These are phyloP conservation scores for Cherax quadricarinatus DNA, from an alignment of 1,140 invertebrate species.

Conservation along the genomic window DNA sequence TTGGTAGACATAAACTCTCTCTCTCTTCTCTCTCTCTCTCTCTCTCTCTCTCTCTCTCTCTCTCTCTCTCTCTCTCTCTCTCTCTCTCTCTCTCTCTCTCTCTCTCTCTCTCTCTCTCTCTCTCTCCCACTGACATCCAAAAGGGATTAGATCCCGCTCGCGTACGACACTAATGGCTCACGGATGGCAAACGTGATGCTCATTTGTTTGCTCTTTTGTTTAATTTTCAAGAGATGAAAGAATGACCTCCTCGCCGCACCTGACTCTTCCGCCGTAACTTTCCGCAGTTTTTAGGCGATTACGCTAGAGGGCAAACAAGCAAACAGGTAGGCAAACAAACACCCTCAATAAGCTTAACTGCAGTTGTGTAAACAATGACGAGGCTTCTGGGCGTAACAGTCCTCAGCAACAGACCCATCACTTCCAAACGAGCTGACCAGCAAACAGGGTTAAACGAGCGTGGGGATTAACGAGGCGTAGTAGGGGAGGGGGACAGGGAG, in stretches of 20 bases:
- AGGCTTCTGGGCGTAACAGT: neutral
- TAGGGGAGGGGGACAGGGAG: neutral
- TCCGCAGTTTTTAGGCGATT: too few relatives aligned
- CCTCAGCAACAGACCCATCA: neutral
- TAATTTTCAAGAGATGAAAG: neutral
- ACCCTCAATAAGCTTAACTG: neutral
- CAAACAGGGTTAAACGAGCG: neutral
- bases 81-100: neutral
- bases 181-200: neutral
- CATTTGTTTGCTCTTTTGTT: neutral
- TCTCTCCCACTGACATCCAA: neutral
- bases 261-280: too few relatives aligned
- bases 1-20: too few relatives aligned
- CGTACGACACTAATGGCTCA: neutral
- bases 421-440: neutral
- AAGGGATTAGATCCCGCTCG: neutral
- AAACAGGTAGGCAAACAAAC: neutral
- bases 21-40: too few relatives aligned
- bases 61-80: constrained; percentile 1
- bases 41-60: neutral
- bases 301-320: too few relatives aligned
- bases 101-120: constrained; percentile 3
- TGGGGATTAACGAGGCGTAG: neutral
- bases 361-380: neutral
- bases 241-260: neutral